These are phyloP conservation scores for Glossosoma conforme DNA, from an alignment of 1,140 invertebrate species.

Conservation along the genomic window DNA sequence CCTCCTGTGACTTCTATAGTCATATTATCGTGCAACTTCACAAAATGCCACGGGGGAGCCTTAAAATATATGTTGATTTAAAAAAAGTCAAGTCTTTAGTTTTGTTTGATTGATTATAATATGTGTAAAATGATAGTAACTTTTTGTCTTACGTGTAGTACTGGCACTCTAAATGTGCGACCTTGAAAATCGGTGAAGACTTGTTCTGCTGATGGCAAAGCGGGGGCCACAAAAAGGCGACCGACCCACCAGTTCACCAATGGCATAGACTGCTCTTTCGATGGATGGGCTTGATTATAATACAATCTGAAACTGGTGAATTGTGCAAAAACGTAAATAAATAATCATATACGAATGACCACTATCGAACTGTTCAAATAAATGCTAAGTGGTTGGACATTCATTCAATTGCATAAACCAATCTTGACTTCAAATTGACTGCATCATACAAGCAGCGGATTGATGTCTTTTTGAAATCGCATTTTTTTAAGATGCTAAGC, in stretches of 20 bases:
- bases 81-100: not conserved
- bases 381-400: no score
- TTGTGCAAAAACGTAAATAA: no score
- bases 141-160: conserved; percentile 55
- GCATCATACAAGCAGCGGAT: no score
- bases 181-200: conserved; percentile 59
- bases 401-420: no score
- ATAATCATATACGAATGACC: no score
- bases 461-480: no score
- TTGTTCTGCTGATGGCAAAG: conserved; percentile 52
- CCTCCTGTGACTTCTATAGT: conserved; percentile 60
- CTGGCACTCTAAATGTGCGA: conserved; percentile 58
- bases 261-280: conserved; percentile 45
- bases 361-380: no score
- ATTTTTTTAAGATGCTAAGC: not conserved
- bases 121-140: conserved; percentile 3
- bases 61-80: conserved; percentile 32
- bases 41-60: conserved; percentile 71
- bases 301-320: conserved; percentile 60
- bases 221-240: conserved; percentile 55
- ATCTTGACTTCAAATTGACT: no score
- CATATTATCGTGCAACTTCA: conserved; percentile 54
- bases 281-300: conserved; percentile 60
- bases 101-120: not conserved
- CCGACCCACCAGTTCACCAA: conserved; percentile 66